phyloP scores from a whole-genome alignment of 2,113 vertebrate species.

The Antechinus flavipes region DNA sequence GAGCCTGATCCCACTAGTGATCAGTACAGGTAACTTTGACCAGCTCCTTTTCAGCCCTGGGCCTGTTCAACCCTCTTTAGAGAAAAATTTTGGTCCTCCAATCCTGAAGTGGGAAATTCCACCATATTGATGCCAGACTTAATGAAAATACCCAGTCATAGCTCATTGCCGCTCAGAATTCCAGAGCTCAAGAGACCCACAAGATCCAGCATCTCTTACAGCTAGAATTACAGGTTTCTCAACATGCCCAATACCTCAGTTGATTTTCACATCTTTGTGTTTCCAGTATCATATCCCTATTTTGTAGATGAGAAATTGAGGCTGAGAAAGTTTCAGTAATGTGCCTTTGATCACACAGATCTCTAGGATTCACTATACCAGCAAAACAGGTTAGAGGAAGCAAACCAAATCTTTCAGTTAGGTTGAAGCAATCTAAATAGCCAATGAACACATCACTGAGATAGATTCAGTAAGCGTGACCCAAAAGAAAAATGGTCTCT shows the following conservation, averaged over 20 bases:
- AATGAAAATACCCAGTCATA: neutral
- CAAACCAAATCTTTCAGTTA: neutral
- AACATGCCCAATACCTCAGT: neutral
- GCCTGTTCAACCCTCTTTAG: neutral
- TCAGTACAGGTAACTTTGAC: neutral
- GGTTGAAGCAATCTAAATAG: neutral
- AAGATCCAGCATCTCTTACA: neutral
- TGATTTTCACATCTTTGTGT: neutral
- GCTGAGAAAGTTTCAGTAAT: neutral
- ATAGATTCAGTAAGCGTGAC: neutral
- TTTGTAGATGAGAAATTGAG: neutral
- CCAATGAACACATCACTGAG: neutral
- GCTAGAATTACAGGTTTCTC: neutral
- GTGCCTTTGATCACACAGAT: neutral
- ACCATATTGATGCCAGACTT: neutral
- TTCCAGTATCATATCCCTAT: neutral
- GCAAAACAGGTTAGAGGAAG: neutral
- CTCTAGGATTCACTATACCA: neutral
- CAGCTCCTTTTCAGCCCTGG: neutral
- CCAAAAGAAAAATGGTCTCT: neutral
- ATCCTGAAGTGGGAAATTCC: neutral
- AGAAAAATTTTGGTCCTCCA: neutral
- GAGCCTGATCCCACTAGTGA: neutral
- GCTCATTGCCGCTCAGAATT: neutral
- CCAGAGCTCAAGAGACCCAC: neutral